Evolutionary conservation across 2,888 invertebrate species (phyloP).

Genomic region (Lymantria monacha): DNA sequence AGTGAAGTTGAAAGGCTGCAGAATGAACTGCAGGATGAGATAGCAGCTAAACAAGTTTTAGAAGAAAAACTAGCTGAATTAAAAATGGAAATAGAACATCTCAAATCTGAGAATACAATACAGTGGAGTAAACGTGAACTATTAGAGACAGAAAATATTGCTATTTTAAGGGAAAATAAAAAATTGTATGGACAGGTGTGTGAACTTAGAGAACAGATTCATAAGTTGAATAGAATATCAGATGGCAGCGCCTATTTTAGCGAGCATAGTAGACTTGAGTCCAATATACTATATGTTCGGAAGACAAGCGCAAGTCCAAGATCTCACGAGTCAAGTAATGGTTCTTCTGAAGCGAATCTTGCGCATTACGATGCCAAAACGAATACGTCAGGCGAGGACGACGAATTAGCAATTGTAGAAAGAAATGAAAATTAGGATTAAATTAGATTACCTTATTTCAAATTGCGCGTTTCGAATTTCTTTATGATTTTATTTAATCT

Average conservation of each 20-base stretch:
- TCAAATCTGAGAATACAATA: slow-evolving; percentile 95
- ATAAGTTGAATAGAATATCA: slow-evolving; percentile 72
- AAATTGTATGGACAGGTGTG: slow-evolving; percentile 84
- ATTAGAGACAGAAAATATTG: slow-evolving; percentile 94
- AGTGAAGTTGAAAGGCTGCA: slow-evolving; percentile 72
- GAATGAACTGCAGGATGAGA: slow-evolving; percentile 73
- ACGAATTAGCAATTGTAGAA: slow-evolving; percentile 72
- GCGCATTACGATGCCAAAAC: slow-evolving; percentile 64
- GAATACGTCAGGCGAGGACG: slow-evolving; percentile 71
- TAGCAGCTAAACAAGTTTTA: slow-evolving; percentile 72
- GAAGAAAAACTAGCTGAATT: slow-evolving; percentile 70
- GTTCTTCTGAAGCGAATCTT: slow-evolving; percentile 69
- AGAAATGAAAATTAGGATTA: slow-evolving; percentile 42
- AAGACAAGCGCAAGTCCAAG: slow-evolving; percentile 69
- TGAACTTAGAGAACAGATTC: slow-evolving; percentile 72
- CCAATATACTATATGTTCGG: slow-evolving; percentile 66
- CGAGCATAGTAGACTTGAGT: slow-evolving; percentile 53
- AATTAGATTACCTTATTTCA: slow-evolving; percentile 16
- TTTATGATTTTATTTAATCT: too few relatives aligned
- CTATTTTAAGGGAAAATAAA: slow-evolving; percentile 94
- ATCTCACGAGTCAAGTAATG: slow-evolving; percentile 72
- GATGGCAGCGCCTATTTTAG: slow-evolving; percentile 63
- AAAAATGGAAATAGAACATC: slow-evolving; percentile 87
- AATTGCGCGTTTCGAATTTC: not conserved
- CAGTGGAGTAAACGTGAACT: slow-evolving; percentile 97